Base-by-base conservation (phyloP, 2,888 invertebrate species). In the Drosophila putrida region DNA sequence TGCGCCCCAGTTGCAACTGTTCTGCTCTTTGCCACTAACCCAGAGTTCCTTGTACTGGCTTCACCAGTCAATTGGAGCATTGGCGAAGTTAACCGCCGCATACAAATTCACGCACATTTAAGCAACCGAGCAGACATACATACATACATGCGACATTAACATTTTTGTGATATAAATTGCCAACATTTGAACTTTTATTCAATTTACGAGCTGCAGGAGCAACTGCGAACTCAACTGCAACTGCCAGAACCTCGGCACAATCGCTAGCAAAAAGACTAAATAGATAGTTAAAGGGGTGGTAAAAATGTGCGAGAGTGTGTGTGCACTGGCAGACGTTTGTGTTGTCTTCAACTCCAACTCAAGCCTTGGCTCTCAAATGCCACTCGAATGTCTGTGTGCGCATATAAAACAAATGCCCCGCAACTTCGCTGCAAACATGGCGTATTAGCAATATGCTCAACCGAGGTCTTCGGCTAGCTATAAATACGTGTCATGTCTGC, bases 121-220 rank as follows among this genome's bases (percentile, higher is more conserved):
- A 31, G 28, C 33, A 53, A 31, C 46, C 33, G 15, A 28, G 44
- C 44, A 46, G 70, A 71, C 75, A 78, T 67, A 50, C 39, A 27
- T 47, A 41, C 27, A 51, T 20, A 49, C 25, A 61, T 59, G 60
- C 61, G 71, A 74, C 67, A 88, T 91, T 89, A 90, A 90, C 89
- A 86, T 88, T 90, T 90, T 85, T 80, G 89, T 88, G 90, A 83
- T 91, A 90, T 90, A 90, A 90, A 91, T 90, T 90, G 91, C 90
- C 82, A 86, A 86, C 90, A 90, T 90, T 91, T 90, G 91, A 90
- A 91, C 90, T 91, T 90, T 90, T 89, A 90, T 91, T 90, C 90
- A 91, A 90, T 90, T 91, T 90, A 91, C 90, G 91, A 90, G 88
- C 83, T 65, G 31, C 63, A 58, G 44, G 58, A 75, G 70, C 64